Evolutionary conservation across 2,888 invertebrate species (phyloP), one percentile per base, ranked within the genome.

Genomic region (Coecobrya sp.): DNA sequence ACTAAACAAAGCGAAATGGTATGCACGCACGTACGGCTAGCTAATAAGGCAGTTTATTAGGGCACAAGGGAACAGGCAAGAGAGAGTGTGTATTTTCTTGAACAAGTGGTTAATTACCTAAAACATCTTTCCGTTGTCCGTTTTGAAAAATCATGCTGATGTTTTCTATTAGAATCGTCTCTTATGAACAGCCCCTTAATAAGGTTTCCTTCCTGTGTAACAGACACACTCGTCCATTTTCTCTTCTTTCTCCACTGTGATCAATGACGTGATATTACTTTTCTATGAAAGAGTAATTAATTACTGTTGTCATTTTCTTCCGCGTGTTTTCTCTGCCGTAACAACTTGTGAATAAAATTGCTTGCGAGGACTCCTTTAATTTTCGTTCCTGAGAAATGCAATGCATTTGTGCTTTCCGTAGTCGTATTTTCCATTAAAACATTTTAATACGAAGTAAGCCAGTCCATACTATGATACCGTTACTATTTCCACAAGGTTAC

Each of bases 251-350:
- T 22, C 65, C 27, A 7, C 8, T 65, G 65, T 65, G 65, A 65
- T 65, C 65, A 65, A 65, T 65, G 65, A 65, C 27, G 27, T 27
- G 65, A 65, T 65, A 65, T 65, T 65, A 65, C 25, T 65, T 65
- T 59, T 25, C 27, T 25, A 25, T 65, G 65, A 65, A 65, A 65
- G 65, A 5, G 25, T 65, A 65, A 65, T 65, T 65, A 65, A 65
- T 65, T 65, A 65, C 65, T 55, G 8, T 55, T 55, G n/a, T 19
- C 19, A 7, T 13, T 19, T 65, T 59, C 59, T 59, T n/a, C 59
- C 59, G 19, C 8, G 59, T 59, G 13, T 19, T 22, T 19, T 59
- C n/a, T 19, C 65, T 27, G 3, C 27, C 27, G 11, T 25, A 25
- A 0, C 10, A 25, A 27, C 65, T n/a, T 65, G 19, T 25, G 19